Evolutionary conservation across 2,888 invertebrate genomes (phyloP), one percentile per base, ranked within the genome.

Genomic region (Aspidiotus rigidus): DNA sequence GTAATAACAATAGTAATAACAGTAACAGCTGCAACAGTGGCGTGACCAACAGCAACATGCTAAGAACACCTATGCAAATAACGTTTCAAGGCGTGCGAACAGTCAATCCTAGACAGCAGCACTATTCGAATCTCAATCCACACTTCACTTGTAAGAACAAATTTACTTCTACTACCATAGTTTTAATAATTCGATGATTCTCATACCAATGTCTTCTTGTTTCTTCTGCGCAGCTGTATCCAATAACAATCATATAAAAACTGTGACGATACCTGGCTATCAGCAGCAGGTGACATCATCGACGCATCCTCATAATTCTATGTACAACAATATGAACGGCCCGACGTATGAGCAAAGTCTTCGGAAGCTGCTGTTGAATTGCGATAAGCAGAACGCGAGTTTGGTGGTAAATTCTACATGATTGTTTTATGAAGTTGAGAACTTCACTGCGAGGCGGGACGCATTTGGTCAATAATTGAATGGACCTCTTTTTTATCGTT

Each of bases 211-310:
- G n/a, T n/a, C 11, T 10, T 10, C 49, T 49, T 49, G 6, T 49
- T 49, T 49, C 49, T 11, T n/a, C 3, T 11, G 11, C n/a, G n/a
- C 49, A 49, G n/a, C 49, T 2, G n/a, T 49, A n/a, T 2, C 60
- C 7, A 67, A 53, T 60, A 67, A 59, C 53, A 7, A 41, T 17
- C 53, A 17, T 11, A 44, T 60, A n/a, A 49, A 59, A 16, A 67
- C 49, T 53, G 44, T 60, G 1, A 17, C 42, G 1, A 16, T 67
- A 10, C 44, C 67, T 2, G 41, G 59, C 1, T 81, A 83, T 63
- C 84, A 83, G 75, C 79, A 83, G 74, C 84, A 83, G 79, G 84
- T 84, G 76, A 83, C 84, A 74, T 84, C 84, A 77, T 84, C 84
- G 74, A 84, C 84, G 75, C 84, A 84, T 77, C 84, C 84, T 73